phyloP scores from a whole-genome alignment of 2,888 invertebrate species.

The Holacanthella duospinosa region DNA sequence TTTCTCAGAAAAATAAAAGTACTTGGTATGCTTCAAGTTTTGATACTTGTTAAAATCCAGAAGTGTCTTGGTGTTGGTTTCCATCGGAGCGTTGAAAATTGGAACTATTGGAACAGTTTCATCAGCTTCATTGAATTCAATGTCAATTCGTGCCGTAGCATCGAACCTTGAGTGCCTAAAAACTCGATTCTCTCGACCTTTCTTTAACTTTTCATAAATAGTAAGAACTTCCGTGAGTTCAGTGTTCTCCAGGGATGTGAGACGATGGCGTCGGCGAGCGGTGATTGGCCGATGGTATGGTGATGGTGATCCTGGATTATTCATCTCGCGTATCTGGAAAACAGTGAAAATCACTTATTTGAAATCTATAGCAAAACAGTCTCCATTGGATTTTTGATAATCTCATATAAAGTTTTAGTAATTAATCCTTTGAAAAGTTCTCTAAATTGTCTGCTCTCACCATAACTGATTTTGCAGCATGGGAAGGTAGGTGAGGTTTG shows the following conservation, averaged over 20 bases:
- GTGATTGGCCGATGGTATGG: background rate
- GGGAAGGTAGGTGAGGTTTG: too few relatives aligned
- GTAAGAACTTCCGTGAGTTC: conserved; percentile 11
- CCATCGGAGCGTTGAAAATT: background rate
- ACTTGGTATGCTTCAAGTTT: background rate
- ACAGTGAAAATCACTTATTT: too few relatives aligned
- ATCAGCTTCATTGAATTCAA: background rate
- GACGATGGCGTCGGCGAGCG: background rate
- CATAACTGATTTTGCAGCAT: background rate
- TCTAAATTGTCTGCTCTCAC: too few relatives aligned
- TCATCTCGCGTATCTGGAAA: background rate
- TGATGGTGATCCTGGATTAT: background rate
- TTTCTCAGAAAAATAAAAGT: conserved; percentile 8
- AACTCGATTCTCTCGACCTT: conserved; percentile 1
- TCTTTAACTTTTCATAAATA: conserved; percentile 13
- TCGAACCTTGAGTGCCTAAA: background rate
- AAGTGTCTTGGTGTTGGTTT: background rate
- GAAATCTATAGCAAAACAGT: too few relatives aligned
- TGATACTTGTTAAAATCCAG: conserved; percentile 11
- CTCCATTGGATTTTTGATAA: too few relatives aligned
- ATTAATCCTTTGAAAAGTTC: too few relatives aligned
- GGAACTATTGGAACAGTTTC: background rate
- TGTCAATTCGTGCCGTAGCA: conserved; percentile 43
- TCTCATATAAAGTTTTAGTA: too few relatives aligned
- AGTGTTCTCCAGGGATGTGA: background rate